Base-by-base conservation (phyloP, 2,888 invertebrate genomes). In the Pimpla rufipes region DNA sequence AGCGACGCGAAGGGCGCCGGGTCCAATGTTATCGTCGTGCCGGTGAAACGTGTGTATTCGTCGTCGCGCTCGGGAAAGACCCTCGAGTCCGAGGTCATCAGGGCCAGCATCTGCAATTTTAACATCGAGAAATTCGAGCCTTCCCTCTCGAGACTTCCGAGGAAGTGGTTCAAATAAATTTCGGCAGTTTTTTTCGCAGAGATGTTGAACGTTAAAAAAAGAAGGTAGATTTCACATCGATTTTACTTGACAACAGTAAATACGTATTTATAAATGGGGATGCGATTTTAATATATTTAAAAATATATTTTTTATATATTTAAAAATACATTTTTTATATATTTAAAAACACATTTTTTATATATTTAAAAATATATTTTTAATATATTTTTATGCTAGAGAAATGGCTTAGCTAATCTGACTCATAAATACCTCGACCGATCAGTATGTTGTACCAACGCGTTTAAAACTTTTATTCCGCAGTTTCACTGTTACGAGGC, bases 21-120 rank as follows among this genome's bases (percentile, higher is more conserved):
- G 13, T 87, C 88, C 7, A 88, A 79, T 10, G 89, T 85, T 71
- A 91, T 84, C 6, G 85, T 89, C 64, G 91, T 78, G 6, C 89
- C 88, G 1, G 88, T 18, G 11, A 74, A 88, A 18, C 88, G 86
- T 62, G 92, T 91, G 40, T 86, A 87, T 57, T 91, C 89, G 68
- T 85, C 87, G 68, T 91, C 90, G 50, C 89, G 83, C 62, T 88
- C 89, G 42, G 86, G 77, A 52, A 88, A 89, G 42, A 70, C 74
- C 37, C 88, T 81, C 71, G 86, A 87, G 76, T 87, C 82, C 29
- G 88, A 85, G 55, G 62, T 88, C 83, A 88, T 89, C 42, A 90
- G 77, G 45, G 89, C 86, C 85, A 90, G 83, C 87, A 90, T 90
- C 89, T 90, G 52, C 4, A 66, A 76, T 18, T 35, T 59, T 29